Evolutionary conservation across 1,140 invertebrate genomes (phyloP).

Genomic region (Paraescarpia echinospica): DNA sequence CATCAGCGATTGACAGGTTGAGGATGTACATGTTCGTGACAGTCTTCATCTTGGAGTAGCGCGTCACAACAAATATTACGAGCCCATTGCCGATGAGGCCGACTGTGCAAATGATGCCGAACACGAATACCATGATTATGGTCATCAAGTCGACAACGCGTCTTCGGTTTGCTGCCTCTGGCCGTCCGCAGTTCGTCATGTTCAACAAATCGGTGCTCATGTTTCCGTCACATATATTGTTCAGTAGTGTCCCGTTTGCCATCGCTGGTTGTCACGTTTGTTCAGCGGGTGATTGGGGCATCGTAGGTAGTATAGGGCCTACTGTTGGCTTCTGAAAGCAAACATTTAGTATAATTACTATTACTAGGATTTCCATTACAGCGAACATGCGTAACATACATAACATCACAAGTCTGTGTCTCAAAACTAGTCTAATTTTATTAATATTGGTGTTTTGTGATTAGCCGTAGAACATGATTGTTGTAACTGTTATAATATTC

Average conservation of each 20-base stretch:
- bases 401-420: no score
- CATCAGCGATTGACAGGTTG: conserved; percentile 93
- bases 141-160: background rate
- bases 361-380: no score
- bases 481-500: no score
- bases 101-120: conserved; percentile 77
- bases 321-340: background rate
- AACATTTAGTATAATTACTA: background rate
- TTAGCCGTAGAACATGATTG: no score
- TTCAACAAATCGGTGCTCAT: background rate
- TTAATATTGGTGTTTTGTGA: no score
- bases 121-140: conserved; percentile 39
- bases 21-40: conserved; percentile 97
- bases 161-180: background rate
- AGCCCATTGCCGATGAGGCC: conserved; percentile 89
- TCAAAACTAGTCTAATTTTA: no score
- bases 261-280: background rate
- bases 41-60: conserved; percentile 86
- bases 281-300: background rate
- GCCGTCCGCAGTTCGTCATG: background rate
- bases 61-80: conserved; percentile 87
- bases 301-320: background rate
- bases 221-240: background rate
- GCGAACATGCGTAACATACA: no score
- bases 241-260: background rate